Percentiles rank a stretch among this genome's conserved stretches.
Evolutionary conservation across 2,888 invertebrate genomes (phyloP).

Genomic region (Agrotis ipsilon): DNA sequence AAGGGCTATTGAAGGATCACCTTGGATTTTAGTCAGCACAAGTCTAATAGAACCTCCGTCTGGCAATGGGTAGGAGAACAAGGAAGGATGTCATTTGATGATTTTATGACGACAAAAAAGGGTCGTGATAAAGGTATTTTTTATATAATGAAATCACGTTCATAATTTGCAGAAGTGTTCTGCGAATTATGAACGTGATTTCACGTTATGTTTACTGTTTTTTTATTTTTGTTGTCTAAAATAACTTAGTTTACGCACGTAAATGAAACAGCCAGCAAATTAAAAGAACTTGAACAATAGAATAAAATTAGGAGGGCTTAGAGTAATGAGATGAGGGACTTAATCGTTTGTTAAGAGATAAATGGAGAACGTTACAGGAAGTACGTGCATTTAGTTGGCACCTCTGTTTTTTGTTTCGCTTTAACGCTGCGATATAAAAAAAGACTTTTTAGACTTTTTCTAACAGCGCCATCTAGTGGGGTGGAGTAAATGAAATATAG

Average conservation of each 20-base stretch:
- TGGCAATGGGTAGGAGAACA: too few species aligned
- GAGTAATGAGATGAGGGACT: slow-evolving; percentile 41
- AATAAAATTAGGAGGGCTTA: slow-evolving; percentile 38
- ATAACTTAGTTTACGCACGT: neutral
- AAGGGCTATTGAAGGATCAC: too few species aligned
- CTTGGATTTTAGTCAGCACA: too few species aligned
- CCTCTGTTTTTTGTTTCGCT: slow-evolving; percentile 11
- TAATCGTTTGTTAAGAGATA: slow-evolving; percentile 57
- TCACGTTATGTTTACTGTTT: neutral
- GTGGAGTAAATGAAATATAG: too few species aligned
- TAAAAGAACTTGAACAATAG: slow-evolving; percentile 27
- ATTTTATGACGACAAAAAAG: too few species aligned
- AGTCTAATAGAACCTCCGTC: too few species aligned
- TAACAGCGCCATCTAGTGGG: too few species aligned
- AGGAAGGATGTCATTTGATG: too few species aligned
- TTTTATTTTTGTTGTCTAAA: neutral
- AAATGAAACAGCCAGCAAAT: slow-evolving; percentile 23
- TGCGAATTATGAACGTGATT: neutral
- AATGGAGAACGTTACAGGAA: slow-evolving; percentile 28
- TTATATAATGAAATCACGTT: too few species aligned
- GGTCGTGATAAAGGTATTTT: too few species aligned
- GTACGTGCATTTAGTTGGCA: slow-evolving; percentile 29
- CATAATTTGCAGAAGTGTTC: too few species aligned
- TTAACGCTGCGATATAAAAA: neutral
- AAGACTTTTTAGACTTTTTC: neutral